Evolutionary conservation across 2,797 vertebrate species (phyloP).

Genomic region (Darevskia nairensis): DNA sequence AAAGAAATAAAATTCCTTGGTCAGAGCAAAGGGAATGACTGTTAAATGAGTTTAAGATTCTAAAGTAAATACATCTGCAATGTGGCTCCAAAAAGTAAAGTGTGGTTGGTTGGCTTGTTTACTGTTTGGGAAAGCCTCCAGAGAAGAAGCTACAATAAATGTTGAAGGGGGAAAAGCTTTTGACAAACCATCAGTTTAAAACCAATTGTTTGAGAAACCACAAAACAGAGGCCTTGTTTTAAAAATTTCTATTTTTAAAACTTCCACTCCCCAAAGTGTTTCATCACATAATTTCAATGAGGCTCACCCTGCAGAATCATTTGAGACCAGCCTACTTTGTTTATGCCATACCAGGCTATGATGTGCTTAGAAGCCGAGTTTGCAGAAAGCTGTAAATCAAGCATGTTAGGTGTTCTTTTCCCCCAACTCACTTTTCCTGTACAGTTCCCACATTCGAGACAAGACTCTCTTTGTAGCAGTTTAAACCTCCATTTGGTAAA

Average conservation of each 20-base stretch:
- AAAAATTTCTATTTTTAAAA: slow-evolving; percentile 15
- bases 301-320: background rate
- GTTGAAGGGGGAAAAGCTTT: background rate
- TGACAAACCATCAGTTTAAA: background rate
- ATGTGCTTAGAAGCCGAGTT: background rate
- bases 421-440: background rate
- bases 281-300: background rate
- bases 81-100: background rate
- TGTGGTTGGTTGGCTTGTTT: background rate
- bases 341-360: background rate
- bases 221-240: slow-evolving; percentile 10
- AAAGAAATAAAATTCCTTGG: background rate
- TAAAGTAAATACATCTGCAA: background rate
- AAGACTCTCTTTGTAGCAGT: slow-evolving; percentile 42
- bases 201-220: slow-evolving; percentile 11
- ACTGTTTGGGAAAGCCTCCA: background rate
- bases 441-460: slow-evolving; percentile 7
- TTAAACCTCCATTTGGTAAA: slow-evolving; percentile 16
- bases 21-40: background rate
- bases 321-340: background rate
- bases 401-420: slow-evolving; percentile 6
- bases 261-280: slow-evolving; percentile 7
- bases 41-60: background rate
- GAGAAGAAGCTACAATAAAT: background rate
- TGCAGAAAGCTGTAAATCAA: slow-evolving; percentile 25